Conservation (phyloP, 2,113 vertebrate genomes). For the Gambusia holbrooki region DNA sequence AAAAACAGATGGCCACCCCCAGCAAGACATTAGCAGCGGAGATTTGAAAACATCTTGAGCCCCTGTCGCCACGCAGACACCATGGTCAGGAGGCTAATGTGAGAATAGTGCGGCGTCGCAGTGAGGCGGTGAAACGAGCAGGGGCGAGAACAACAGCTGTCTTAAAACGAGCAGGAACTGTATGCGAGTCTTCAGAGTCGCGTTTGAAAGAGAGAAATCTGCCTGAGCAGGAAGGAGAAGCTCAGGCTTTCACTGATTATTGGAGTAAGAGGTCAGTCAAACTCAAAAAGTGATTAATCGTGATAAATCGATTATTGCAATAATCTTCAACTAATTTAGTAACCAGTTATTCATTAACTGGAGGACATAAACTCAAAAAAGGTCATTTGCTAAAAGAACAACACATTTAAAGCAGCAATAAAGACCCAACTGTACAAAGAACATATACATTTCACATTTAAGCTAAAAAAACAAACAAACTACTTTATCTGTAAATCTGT, state of each 20-base stretch:
- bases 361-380: no score
- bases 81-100: constrained; percentile 67
- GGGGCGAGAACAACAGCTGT: neutral
- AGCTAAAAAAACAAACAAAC: no score
- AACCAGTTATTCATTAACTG: no score
- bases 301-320: no score
- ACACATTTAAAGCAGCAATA: no score
- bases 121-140: constrained; percentile 22
- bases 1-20: constrained; percentile 80
- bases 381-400: no score
- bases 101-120: constrained; percentile 25
- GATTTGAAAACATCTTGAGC: constrained; percentile 80
- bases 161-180: constrained; percentile 23
- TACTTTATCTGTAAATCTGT: no score
- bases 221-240: neutral
- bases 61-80: constrained; percentile 60
- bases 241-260: neutral
- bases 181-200: neutral
- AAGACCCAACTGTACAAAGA: no score
- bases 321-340: no score
- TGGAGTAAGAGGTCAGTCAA: neutral
- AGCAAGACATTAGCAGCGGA: constrained; percentile 78
- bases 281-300: neutral
- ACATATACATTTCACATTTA: no score
- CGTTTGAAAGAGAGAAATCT: neutral